Evolutionary conservation across 2,113 vertebrate species (phyloP).

Genomic region (Myodes glareolus): DNA sequence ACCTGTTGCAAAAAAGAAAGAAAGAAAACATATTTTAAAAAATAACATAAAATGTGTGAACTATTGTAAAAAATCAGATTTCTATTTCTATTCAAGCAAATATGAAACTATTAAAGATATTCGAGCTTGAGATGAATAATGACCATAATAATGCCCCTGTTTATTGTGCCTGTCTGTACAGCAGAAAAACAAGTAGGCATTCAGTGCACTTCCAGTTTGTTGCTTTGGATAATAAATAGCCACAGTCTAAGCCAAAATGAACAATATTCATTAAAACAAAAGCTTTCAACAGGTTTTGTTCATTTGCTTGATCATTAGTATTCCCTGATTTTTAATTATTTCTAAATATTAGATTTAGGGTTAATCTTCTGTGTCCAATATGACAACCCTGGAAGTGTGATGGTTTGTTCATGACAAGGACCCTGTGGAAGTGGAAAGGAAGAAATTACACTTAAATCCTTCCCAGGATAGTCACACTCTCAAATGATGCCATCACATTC

Average conservation of each 20-base stretch:
- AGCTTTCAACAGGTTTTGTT: background rate
- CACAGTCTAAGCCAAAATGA: background rate
- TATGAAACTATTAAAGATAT: background rate
- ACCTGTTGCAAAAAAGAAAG: background rate
- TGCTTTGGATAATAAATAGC: background rate
- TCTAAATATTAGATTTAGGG: background rate
- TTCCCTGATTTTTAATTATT: background rate
- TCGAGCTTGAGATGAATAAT: background rate
- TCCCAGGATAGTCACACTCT: no score
- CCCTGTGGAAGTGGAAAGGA: background rate
- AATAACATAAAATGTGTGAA: background rate
- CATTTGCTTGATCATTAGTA: background rate
- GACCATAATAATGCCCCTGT: background rate
- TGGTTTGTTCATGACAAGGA: background rate
- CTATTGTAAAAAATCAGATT: background rate
- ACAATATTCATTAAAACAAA: background rate
- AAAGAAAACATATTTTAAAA: background rate
- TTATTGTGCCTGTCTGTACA: background rate
- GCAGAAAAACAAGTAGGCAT: background rate
- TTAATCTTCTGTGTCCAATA: background rate
- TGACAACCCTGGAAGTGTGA: background rate
- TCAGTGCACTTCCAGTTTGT: background rate
- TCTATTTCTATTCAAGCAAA: background rate
- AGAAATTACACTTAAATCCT: background rate
- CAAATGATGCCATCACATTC: no score